Conservation (phyloP, 2,797 vertebrate species). For the Propithecus perrieri region DNA sequence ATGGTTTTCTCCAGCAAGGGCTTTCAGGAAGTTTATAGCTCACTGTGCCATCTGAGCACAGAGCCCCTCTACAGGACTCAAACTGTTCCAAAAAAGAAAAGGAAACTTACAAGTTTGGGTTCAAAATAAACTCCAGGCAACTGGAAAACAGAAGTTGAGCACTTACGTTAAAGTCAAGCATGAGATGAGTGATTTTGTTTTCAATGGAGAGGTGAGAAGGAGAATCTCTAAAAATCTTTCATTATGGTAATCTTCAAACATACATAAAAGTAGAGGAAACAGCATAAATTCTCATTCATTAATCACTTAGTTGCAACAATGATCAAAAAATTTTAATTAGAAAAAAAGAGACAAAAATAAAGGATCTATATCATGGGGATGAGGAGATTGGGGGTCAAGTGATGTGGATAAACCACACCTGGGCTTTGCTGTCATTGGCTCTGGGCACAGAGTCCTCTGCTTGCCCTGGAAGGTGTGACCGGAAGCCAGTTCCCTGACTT, state of each 20-base stretch:
- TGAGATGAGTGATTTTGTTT: neutral
- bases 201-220: neutral
- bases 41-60: accelerated
- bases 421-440: accelerated
- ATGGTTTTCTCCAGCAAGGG: neutral
- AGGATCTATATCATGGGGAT: accelerated
- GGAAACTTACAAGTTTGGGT: neutral
- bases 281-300: neutral
- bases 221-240: neutral
- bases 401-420: accelerated
- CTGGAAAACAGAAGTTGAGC: neutral
- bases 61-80: neutral
- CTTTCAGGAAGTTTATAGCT: neutral
- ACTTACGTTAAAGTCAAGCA: neutral
- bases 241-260: neutral
- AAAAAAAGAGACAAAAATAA: neutral
- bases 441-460: neutral
- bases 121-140: neutral
- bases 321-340: neutral
- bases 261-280: neutral
- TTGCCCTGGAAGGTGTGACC: accelerated
- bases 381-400: accelerated
- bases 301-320: neutral
- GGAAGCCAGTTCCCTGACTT: neutral
- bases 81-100: neutral